Evolutionary conservation across 2,888 invertebrate species (phyloP), one percentile per base, ranked within the genome.

Genomic region (Iphiclides podalirius): DNA sequence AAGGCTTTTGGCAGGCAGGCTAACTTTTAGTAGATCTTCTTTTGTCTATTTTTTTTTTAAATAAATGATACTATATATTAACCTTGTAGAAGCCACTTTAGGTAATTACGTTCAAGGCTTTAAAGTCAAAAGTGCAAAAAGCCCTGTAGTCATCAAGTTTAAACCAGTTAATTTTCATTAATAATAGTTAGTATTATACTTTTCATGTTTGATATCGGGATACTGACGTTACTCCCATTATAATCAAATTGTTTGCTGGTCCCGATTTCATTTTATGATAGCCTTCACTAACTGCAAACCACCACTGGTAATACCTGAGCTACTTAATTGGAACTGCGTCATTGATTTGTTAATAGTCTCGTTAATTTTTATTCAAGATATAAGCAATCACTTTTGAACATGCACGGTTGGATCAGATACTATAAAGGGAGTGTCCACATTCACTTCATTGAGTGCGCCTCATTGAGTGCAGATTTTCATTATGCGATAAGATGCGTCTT

Each of bases 201-300:
- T n/a, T n/a, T n/a, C n/a, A n/a, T n/a, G n/a, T n/a, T n/a, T n/a
- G n/a, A n/a, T n/a, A n/a, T n/a, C n/a, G n/a, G n/a, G n/a, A n/a
- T n/a, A n/a, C n/a, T 26, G 35, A 35, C 34, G 12, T 23, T 36
- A 23, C 34, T 43, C 35, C 16, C 33, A 44, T 34, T 43, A 52
- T 54, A 57, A n/a, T 60, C 55, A 50, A 55, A 54, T 50, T 53
- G 55, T 52, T 57, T 58, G 57, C 57, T 59, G 64, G 66, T 63
- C 60, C 71, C 80, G 83, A 83, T 82, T 77, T 75, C 74, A 85
- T 82, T 82, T 81, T 55, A 61, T 70, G 84, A 84, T 84, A 79
- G 66, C 70, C 61, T 71, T 67, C 66, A 61, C 47, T 73, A 72
- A 74, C 69, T 63, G 67, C 71, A 69, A 69, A 66, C 72, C 67